Conservation (phyloP, 2,113 vertebrate genomes). For the Asarcornis scutulata region DNA sequence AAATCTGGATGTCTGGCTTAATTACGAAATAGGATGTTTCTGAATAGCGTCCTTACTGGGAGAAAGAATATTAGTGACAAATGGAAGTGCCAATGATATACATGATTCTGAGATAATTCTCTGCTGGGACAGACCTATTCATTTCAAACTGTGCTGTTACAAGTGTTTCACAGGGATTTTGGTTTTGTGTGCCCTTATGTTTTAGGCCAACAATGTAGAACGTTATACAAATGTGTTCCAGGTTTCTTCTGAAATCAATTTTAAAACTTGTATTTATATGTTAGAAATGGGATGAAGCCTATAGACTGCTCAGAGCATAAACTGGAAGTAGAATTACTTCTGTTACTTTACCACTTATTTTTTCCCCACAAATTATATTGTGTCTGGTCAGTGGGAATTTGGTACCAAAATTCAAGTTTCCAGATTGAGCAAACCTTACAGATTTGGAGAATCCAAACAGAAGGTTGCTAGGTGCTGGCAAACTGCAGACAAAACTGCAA, state of each 20-base stretch:
- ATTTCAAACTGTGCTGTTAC: background rate
- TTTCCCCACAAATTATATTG: background rate
- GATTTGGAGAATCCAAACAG: background rate
- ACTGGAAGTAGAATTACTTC: background rate
- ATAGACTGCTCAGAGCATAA: background rate
- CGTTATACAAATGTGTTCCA: background rate
- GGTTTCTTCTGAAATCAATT: background rate
- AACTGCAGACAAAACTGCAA: background rate
- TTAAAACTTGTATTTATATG: background rate
- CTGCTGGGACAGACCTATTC: background rate
- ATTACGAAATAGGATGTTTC: background rate
- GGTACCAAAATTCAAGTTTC: background rate
- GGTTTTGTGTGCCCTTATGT: background rate
- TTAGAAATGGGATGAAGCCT: background rate
- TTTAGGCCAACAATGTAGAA: background rate
- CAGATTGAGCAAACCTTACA: background rate
- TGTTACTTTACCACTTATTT: background rate
- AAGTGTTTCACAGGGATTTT: background rate
- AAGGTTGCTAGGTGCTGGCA: background rate
- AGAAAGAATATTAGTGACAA: background rate
- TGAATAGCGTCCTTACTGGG: background rate
- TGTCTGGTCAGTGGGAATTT: background rate
- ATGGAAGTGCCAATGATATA: background rate
- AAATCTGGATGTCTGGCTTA: background rate
- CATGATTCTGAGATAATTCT: background rate